phyloP scores from a whole-genome alignment of 1,140 invertebrate genomes.

The Rhyacophila brunnea region DNA sequence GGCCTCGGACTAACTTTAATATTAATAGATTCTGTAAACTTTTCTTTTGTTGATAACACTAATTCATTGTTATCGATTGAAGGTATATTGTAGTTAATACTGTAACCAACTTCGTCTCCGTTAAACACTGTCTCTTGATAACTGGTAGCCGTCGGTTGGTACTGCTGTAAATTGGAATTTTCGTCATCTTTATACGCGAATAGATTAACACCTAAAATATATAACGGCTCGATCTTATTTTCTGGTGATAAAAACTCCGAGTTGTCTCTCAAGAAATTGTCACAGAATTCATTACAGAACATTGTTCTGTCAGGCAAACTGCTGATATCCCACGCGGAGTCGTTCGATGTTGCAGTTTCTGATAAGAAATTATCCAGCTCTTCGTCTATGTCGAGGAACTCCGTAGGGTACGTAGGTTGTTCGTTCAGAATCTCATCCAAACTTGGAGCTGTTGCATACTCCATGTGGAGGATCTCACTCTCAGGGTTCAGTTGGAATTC shows the following conservation, averaged over 20 bases:
- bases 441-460: neutral
- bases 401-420: neutral
- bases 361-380: slow-evolving; percentile 30
- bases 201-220: slow-evolving; percentile 23
- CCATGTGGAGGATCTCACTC: neutral
- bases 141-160: too few species aligned
- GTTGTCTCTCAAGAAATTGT: slow-evolving; percentile 45
- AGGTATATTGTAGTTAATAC: neutral
- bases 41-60: slow-evolving; percentile 5
- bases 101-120: neutral
- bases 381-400: slow-evolving; percentile 24
- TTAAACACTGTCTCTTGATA: too few species aligned
- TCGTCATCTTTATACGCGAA: slow-evolving; percentile 16
- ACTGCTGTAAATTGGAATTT: neutral
- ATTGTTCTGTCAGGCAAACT: slow-evolving; percentile 44
- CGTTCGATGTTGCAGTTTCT: slow-evolving; percentile 13
- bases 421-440: slow-evolving; percentile 5
- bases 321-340: slow-evolving; percentile 19
- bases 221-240: slow-evolving; percentile 11
- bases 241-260: slow-evolving; percentile 34
- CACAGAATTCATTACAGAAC: slow-evolving; percentile 48
- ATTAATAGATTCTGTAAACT: slow-evolving; percentile 1
- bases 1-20: neutral
- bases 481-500: slow-evolving; percentile 28
- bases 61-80: neutral